phyloP scores from a whole-genome alignment of 2,888 invertebrate genomes.

The Apotomis betuletana region DNA sequence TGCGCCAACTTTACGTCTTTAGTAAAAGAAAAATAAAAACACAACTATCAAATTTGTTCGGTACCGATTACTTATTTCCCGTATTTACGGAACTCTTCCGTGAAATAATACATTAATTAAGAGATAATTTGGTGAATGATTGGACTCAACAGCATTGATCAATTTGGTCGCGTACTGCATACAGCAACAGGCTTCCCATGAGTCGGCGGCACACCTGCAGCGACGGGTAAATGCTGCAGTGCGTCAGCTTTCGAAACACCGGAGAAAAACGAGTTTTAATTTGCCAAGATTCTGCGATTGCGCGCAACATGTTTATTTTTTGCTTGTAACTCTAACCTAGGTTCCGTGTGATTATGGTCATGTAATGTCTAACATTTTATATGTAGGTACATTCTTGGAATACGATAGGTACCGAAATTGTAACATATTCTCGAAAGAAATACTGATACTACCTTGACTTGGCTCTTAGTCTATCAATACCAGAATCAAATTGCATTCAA shows the following conservation, averaged over 20 bases:
- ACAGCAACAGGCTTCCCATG: slow-evolving; percentile 33
- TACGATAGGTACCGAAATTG: too few species aligned
- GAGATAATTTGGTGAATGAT: background rate
- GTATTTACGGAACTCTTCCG: too few species aligned
- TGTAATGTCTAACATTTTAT: background rate
- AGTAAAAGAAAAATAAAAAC: background rate
- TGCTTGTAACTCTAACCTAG: background rate
- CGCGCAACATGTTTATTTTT: background rate
- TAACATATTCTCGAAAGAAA: too few species aligned
- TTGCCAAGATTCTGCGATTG: slow-evolving; percentile 43
- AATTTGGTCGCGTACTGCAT: slow-evolving; percentile 46
- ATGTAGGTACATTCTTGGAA: background rate
- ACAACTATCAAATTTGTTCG: too few species aligned
- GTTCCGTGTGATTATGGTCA: background rate
- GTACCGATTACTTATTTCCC: too few species aligned
- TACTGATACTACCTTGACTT: too few species aligned
- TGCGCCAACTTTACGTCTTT: background rate
- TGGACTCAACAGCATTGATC: background rate
- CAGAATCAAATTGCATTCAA: too few species aligned
- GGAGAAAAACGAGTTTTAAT: slow-evolving; percentile 51
- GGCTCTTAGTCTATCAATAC: too few species aligned
- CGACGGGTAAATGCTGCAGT: slow-evolving; percentile 64
- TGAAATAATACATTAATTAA: too few species aligned
- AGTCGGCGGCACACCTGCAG: slow-evolving; percentile 51
- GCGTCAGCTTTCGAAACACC: slow-evolving; percentile 68